Base-by-base conservation (phyloP, 2,797 vertebrate species). In the Ceryle rudis region DNA sequence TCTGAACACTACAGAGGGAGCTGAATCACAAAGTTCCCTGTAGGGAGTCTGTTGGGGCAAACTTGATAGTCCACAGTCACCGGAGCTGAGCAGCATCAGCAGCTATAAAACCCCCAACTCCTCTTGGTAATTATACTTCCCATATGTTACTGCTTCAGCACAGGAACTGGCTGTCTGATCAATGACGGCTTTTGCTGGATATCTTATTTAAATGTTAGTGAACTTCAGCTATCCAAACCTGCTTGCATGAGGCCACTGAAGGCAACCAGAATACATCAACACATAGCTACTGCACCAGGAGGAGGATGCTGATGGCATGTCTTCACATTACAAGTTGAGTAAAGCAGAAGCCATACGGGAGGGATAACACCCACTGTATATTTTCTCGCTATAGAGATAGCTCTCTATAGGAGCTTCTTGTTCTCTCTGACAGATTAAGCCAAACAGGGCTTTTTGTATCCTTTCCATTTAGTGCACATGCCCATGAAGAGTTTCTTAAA, bases 281-380 rank as follows among this genome's bases (percentile, higher is more conserved):
- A 46, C 39, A 2, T 2, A 23, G 86, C 81, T 91, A 22, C 89
- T n/a, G 61, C 75, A 17, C 42, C 47, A 6, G 85, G 37, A 83
- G 70, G 28, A 60, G 66, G 39, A 71, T 44, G 62, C 51, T 11
- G 54, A 35, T 1, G 6, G 55, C 26, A 2, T 0, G 6, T 19
- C 31, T 11, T 20, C 69, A 28, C n/a, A 55, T 64, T 64, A 44
- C 0, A 0, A 9, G 52, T 14, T 0, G 9, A 44, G 46, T 2
- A n/a, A n/a, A 64, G 52, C 78, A 54, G 70, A 37, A 84, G 69
- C 33, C 44, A 4, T 3, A 8, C 0, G 11, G 73, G 14, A 81
- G 10, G 42, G 7, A 31, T 1, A 19, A 7, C 6, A 22, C 51
- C 13, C 66, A 49, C 51, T 1, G 1, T 0, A 1, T 0, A 8